Evolutionary conservation across 2,888 invertebrate genomes (phyloP), one percentile per base, ranked within the genome.

Genomic region (Napeogenes sylphis): DNA sequence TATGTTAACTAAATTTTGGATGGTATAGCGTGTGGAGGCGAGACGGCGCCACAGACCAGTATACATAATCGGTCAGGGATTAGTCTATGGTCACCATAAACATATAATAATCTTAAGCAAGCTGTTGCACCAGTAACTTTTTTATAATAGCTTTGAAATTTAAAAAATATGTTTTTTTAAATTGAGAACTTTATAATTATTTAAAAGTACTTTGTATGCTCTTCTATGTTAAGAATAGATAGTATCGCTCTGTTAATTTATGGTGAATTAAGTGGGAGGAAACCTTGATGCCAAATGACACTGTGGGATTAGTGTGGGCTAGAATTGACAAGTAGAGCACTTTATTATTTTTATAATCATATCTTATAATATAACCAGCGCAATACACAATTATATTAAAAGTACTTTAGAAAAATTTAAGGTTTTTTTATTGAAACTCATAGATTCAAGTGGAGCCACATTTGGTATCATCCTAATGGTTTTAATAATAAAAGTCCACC

Each of bases 221-320:
- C 10, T 42, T 42, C 42, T 42, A 5, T 35, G 35, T 10, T 42
- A 42, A 42, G 42, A 42, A 3, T 38, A 38, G 10, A 42, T 42
- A 42, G 35, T 35, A 42, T 21, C 21, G 21, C 21, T 21, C 55
- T 62, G 67, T 73, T 70, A 77, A 75, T 74, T 73, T 71, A 57
- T 47, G 53, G 53, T 57, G 58, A 57, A 63, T 63, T 56, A 59
- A 56, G 81, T 79, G 78, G 82, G 81, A 73, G 64, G 56, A 51
- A 71, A 70, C 78, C 80, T 77, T 78, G 77, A 56, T 60, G 59
- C 45, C 65, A 64, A 63, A 66, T 59, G 64, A 60, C 56, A 47
- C 54, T 47, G 77, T 77, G 70, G 76, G 76, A 68, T 71, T 70
- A 35, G 61, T 68, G 69, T 74, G 72, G 74, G 70, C 30, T 30